phyloP scores from a whole-genome alignment of 2,797 vertebrate genomes.

The Gorsachius magnificus region DNA sequence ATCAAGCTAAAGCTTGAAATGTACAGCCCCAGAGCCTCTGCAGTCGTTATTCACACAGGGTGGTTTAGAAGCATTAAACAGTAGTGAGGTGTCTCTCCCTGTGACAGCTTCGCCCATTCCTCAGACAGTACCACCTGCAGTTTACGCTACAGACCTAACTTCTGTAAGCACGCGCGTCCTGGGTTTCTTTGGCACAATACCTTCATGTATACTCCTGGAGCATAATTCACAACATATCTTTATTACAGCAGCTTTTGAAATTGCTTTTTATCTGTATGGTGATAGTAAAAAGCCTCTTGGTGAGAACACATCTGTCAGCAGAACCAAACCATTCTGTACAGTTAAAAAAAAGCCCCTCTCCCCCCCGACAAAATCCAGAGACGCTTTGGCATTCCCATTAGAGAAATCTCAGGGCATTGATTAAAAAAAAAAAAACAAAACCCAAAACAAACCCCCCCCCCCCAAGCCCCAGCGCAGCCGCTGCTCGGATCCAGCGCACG shows the following conservation, averaged over 20 bases:
- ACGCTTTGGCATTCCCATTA: accelerated
- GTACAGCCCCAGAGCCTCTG: neutral
- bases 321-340: neutral
- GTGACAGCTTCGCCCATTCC: neutral
- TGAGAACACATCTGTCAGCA: no score
- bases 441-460: no score
- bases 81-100: neutral
- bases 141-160: neutral
- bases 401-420: no score
- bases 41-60: neutral
- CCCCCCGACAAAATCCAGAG: accelerated
- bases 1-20: neutral
- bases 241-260: neutral
- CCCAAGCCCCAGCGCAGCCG: neutral
- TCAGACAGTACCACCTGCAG: neutral
- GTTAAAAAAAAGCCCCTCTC: neutral
- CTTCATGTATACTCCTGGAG: neutral
- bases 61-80: neutral
- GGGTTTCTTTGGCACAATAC: neutral
- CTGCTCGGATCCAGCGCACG: accelerated
- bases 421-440: no score
- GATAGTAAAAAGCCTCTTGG: no score
- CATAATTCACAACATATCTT: neutral
- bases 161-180: neutral
- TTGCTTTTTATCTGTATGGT: neutral